phyloP scores from a whole-genome alignment of 2,888 invertebrate species.

The Hirudinaria manillensis region DNA sequence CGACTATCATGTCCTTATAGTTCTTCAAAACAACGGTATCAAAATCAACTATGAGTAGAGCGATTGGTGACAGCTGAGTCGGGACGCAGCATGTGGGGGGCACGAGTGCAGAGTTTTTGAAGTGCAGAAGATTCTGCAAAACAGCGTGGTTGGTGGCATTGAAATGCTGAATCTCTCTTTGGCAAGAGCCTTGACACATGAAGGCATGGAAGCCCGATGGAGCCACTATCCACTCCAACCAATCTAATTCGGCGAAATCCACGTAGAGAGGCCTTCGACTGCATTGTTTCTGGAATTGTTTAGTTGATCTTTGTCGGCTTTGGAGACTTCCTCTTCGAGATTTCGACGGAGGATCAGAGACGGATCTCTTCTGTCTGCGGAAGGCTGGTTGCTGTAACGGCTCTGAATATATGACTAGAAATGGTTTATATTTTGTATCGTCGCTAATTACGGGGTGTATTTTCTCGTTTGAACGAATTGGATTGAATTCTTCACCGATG shows the following conservation, averaged over 20 bases:
- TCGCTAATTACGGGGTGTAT: not conserved
- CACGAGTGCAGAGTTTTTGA: constrained; percentile 66
- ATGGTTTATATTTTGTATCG: constrained; percentile 11
- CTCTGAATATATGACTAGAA: constrained; percentile 31
- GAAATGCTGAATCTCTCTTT: constrained; percentile 86
- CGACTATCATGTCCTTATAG: constrained; percentile 97
- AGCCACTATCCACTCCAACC: constrained; percentile 98
- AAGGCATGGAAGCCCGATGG: constrained; percentile 92
- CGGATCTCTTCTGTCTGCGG: not conserved
- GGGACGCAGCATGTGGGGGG: constrained; percentile 97
- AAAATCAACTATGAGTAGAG: constrained; percentile 92
- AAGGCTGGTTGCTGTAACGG: not conserved
- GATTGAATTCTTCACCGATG: not conserved
- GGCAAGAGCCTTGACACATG: constrained; percentile 92
- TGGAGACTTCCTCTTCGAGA: not conserved
- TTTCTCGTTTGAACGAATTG: not conserved
- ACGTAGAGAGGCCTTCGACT: constrained; percentile 83
- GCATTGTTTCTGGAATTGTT: constrained; percentile 51
- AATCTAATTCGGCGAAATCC: constrained; percentile 90
- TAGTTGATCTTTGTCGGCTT: not conserved
- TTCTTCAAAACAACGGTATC: constrained; percentile 93
- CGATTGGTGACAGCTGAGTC: constrained; percentile 83
- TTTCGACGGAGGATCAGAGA: not conserved
- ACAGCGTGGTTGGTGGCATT: constrained; percentile 98
- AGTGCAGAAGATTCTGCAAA: constrained; percentile 57